Conservation (phyloP, 2,888 invertebrate genomes). For the Teleiodes luculella region DNA sequence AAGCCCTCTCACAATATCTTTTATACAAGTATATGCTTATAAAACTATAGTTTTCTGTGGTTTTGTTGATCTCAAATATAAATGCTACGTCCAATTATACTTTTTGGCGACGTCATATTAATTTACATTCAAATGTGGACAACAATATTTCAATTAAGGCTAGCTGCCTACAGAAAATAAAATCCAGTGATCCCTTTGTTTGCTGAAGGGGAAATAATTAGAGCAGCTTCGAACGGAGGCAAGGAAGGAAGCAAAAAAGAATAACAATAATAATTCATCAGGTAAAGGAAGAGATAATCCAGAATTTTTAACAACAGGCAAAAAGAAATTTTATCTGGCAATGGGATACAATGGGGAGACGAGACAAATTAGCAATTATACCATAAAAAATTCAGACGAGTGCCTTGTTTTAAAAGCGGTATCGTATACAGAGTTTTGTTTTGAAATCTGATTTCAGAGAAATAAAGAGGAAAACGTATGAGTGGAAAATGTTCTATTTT, state of each 20-base stretch:
- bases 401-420: conserved; percentile 53
- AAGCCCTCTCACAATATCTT: not conserved
- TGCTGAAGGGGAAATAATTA: conserved; percentile 70
- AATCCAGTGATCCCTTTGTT: conserved; percentile 55
- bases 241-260: conserved; percentile 47
- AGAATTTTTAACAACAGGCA: conserved; percentile 56
- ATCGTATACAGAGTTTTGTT: conserved; percentile 48
- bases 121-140: no score
- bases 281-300: conserved; percentile 63
- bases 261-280: conserved; percentile 66
- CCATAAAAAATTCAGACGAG: conserved; percentile 60
- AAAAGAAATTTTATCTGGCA: conserved; percentile 39
- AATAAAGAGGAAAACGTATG: not conserved
- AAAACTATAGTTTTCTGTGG: no score
- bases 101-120: not conserved
- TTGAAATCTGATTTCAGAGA: conserved; percentile 23
- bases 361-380: conserved; percentile 72
- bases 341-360: conserved; percentile 42
- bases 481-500: not conserved
- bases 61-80: not conserved
- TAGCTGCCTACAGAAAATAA: conserved; percentile 16
- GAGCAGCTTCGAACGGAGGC: conserved; percentile 52
- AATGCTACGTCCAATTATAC: not conserved
- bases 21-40: no score
- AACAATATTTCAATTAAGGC: conserved; percentile 13